Percentiles rank a stretch among this genome's conserved stretches.
Conservation (phyloP, 2,888 invertebrate genomes). For the Eupithecia vulgata region DNA sequence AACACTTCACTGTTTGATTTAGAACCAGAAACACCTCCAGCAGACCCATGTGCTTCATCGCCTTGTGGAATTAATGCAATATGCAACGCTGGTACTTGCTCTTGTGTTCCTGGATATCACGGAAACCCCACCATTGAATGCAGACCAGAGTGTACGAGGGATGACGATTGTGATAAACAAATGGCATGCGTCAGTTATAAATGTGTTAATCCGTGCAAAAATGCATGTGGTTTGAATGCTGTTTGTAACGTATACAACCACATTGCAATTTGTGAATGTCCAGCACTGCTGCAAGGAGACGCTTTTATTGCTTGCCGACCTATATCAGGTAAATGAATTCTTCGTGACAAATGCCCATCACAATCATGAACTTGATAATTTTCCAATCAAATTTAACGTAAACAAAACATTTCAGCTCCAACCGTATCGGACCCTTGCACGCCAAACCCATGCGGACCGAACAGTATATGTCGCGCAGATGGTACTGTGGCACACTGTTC, state of each 20-base stretch:
- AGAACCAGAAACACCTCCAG: constrained; percentile 65
- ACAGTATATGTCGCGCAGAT: constrained; percentile 87
- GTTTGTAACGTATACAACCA: constrained; percentile 91
- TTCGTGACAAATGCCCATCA: background rate
- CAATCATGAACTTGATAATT: background rate
- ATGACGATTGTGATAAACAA: constrained; percentile 89
- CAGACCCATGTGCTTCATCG: constrained; percentile 84
- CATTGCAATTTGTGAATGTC: constrained; percentile 90
- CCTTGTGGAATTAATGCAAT: constrained; percentile 87
- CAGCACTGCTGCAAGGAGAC: constrained; percentile 89
- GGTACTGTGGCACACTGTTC: constrained; percentile 87
- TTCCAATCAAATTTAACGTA: background rate
- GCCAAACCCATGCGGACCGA: constrained; percentile 89
- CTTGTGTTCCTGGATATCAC: constrained; percentile 85
- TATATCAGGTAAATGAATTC: constrained; percentile 69
- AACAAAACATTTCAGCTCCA: constrained; percentile 52
- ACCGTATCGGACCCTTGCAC: constrained; percentile 83
- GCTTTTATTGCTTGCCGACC: constrained; percentile 89
- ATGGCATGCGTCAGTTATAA: constrained; percentile 89
- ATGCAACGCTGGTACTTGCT: constrained; percentile 85
- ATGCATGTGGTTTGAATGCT: constrained; percentile 88
- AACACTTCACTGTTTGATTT: background rate
- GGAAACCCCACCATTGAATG: constrained; percentile 89
- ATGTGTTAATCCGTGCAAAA: constrained; percentile 89
- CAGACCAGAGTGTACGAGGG: constrained; percentile 90